A percentile compares a stretch with the other conserved stretches of the same genome.
Evolutionary conservation across 2,797 vertebrate genomes (phyloP).

Genomic region (Macropus fuliginosus): DNA sequence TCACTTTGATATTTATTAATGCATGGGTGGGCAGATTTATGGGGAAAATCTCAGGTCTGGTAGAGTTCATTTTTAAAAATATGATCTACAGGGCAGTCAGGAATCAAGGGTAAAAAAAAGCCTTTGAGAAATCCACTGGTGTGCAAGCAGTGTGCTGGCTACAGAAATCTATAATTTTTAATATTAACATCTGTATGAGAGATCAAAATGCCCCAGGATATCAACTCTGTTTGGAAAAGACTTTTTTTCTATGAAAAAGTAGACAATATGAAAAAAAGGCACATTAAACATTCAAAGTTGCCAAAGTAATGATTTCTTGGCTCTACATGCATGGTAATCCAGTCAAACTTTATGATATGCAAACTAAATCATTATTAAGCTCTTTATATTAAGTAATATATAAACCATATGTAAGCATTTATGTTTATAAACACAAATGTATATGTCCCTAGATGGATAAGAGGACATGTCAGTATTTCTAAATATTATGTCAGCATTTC

Average conservation of each 20-base stretch:
- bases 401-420: not conserved
- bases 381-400: not conserved
- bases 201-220: not conserved
- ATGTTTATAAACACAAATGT: not conserved
- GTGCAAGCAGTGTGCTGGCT: not conserved
- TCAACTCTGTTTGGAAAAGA: not conserved
- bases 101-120: conserved; percentile 78
- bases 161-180: conserved; percentile 30
- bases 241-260: conserved; percentile 18
- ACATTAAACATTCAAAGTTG: not conserved
- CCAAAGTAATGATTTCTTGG: not conserved
- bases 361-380: conserved; percentile 38
- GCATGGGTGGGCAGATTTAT: not conserved
- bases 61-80: conserved; percentile 61
- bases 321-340: not conserved
- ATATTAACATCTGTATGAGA: conserved; percentile 25
- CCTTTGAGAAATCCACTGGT: conserved; percentile 66
- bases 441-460: not conserved
- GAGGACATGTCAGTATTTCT: not conserved
- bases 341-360: conserved; percentile 10
- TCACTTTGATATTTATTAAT: conserved; percentile 40
- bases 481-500: not conserved
- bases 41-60: conserved; percentile 15
- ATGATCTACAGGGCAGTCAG: conserved; percentile 54
- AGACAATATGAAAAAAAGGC: conserved; percentile 12